These are phyloP conservation scores for Scarus forsteni DNA, from an alignment of 2,797 vertebrate species.

Conservation along the genomic window DNA sequence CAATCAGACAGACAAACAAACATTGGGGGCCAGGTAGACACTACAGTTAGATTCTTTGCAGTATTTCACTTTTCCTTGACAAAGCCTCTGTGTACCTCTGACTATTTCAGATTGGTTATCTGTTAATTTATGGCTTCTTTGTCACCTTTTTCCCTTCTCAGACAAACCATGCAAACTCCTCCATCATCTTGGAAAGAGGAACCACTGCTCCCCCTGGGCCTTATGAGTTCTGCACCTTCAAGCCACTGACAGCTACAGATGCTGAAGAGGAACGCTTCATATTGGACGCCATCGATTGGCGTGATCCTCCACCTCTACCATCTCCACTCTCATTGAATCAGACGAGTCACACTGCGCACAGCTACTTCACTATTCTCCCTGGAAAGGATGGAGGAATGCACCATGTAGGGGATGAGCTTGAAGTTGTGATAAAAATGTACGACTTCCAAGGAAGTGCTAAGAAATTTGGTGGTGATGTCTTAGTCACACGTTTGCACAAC, in stretches of 20 bases:
- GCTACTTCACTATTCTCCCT: conserved; percentile 40
- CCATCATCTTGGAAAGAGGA: no score
- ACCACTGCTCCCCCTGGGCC: no score
- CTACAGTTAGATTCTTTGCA: no score
- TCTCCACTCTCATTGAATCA: conserved; percentile 7
- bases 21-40: no score
- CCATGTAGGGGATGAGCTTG: conserved; percentile 42
- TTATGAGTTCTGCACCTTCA: background rate
- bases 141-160: no score
- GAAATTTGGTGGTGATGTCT: conserved; percentile 50
- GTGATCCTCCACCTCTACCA: conserved; percentile 22
- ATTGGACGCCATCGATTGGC: conserved; percentile 40
- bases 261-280: conserved; percentile 16
- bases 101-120: no score
- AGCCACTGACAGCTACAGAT: background rate
- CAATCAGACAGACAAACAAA: no score
- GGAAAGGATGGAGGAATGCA: conserved; percentile 10
- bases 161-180: no score
- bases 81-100: no score
- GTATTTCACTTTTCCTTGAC: no score
- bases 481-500: conserved; percentile 16
- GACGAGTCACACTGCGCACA: conserved; percentile 45
- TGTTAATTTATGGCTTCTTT: no score
- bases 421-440: conserved; percentile 29
- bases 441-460: conserved; percentile 43